Conservation (phyloP, 2,888 invertebrate species). For the Tricholauxania praeusta region DNA sequence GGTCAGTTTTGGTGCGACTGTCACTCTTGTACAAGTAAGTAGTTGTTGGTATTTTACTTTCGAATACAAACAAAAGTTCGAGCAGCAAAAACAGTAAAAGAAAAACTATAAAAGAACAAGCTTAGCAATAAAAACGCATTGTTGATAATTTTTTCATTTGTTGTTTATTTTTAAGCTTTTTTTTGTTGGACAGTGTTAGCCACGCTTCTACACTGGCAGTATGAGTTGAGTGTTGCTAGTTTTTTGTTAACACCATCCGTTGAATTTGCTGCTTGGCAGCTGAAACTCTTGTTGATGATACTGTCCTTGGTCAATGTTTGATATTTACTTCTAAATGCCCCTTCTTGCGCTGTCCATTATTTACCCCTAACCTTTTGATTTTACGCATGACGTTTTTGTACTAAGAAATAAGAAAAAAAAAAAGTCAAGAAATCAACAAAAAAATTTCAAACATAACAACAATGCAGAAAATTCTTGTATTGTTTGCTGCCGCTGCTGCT, state of each 20-base stretch:
- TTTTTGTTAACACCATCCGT: background rate
- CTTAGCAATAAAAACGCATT: conserved; percentile 2
- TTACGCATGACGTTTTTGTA: conserved; percentile 15
- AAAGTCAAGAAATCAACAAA: conserved; percentile 9
- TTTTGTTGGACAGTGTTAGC: background rate
- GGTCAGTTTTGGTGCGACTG: conserved; percentile 37
- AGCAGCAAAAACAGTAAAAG: background rate
- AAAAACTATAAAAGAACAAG: background rate
- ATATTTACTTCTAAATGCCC: background rate
- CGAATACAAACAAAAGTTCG: conserved; percentile 27
- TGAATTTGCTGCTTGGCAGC: background rate
- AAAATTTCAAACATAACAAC: conserved; percentile 9
- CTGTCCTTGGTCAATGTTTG: background rate
- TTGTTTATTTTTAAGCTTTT: background rate
- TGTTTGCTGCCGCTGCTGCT: background rate
- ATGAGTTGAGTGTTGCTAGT: background rate
- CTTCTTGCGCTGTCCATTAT: background rate
- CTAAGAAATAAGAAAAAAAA: conserved; percentile 6
- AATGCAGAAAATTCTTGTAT: conserved; percentile 1
- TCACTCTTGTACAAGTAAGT: conserved; percentile 11
- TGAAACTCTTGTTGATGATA: background rate
- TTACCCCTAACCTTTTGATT: background rate
- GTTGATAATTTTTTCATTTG: conserved; percentile 14
- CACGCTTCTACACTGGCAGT: conserved; percentile 2
- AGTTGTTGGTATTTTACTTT: conserved; percentile 10